These are phyloP conservation scores for Apogon talboti DNA, from an alignment of 2,797 vertebrate genomes.

Conservation along the genomic window DNA sequence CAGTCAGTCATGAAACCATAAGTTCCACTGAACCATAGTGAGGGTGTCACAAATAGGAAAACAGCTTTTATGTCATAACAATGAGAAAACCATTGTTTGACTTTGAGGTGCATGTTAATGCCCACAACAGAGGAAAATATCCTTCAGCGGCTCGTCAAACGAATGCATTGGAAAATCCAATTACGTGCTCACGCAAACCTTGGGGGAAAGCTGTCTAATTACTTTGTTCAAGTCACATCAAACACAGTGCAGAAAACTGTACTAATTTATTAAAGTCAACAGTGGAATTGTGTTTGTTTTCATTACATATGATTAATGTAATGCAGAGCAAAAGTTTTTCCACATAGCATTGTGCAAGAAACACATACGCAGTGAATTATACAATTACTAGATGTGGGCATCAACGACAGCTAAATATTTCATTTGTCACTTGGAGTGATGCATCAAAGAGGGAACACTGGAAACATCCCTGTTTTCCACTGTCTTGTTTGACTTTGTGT, in stretches of 20 bases:
- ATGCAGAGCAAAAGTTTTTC: conserved; percentile 50
- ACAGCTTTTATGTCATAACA: conserved; percentile 47
- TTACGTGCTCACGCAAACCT: conserved; percentile 57
- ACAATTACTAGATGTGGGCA: conserved; percentile 30
- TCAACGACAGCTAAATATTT: conserved; percentile 32
- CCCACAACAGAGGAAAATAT: conserved; percentile 66
- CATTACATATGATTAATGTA: conserved; percentile 58
- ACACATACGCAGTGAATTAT: conserved; percentile 37
- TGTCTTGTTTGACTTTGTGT: conserved; percentile 27
- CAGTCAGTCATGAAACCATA: conserved; percentile 35
- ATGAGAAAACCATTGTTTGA: conserved; percentile 52
- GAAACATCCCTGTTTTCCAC: conserved; percentile 52
- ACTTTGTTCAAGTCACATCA: conserved; percentile 66
- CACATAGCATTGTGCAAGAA: conserved; percentile 32
- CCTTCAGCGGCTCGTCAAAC: conserved; percentile 49
- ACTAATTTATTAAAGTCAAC: conserved; percentile 69
- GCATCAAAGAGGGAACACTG: conserved; percentile 35
- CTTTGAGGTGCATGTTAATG: conserved; percentile 54
- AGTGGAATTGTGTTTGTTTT: conserved; percentile 64
- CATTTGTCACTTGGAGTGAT: conserved; percentile 44
- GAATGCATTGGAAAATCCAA: conserved; percentile 69
- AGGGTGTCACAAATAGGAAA: conserved; percentile 49
- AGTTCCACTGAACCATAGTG: conserved; percentile 30
- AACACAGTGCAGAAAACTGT: conserved; percentile 61
- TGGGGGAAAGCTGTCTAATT: conserved; percentile 50